Evolutionary conservation across 1,140 invertebrate genomes (phyloP).

Genomic region (Bathynomus jamesi): DNA sequence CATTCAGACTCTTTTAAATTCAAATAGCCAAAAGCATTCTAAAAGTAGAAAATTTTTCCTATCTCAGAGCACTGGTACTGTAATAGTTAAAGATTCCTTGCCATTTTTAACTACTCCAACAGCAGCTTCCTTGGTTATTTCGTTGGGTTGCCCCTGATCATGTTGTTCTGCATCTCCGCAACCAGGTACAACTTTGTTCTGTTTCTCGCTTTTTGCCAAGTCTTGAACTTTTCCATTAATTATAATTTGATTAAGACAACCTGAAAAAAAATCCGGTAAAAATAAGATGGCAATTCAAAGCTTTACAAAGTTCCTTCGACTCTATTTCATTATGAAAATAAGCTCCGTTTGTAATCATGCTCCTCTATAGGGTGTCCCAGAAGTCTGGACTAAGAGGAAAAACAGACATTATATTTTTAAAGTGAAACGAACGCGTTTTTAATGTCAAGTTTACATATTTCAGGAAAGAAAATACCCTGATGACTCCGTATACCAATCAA

Average conservation of each 20-base stretch:
- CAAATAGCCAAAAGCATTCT: background rate
- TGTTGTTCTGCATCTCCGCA: slow-evolving; percentile 30
- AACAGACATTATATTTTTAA: too few species aligned
- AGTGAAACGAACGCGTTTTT: too few species aligned
- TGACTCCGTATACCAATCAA: too few species aligned
- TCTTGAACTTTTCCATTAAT: slow-evolving; percentile 32
- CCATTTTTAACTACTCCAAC: too few species aligned
- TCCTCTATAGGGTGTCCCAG: too few species aligned
- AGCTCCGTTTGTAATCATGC: too few species aligned
- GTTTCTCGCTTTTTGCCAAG: slow-evolving; percentile 26
- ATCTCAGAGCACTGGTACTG: too few species aligned
- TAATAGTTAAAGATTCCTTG: too few species aligned
- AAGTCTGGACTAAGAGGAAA: too few species aligned
- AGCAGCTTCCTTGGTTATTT: background rate
- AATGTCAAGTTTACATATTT: too few species aligned
- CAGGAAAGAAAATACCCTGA: too few species aligned
- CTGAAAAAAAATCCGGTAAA: slow-evolving; percentile 6
- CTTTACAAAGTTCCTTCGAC: background rate
- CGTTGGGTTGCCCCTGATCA: slow-evolving; percentile 18
- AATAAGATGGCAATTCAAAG: background rate
- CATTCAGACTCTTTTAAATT: slow-evolving; percentile 15
- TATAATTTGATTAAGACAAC: slow-evolving; percentile 27
- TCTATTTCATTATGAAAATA: background rate
- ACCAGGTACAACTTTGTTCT: slow-evolving; percentile 35
- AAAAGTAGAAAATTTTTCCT: too few species aligned